Conservation (phyloP, 2,888 invertebrate species). For the Chalcosyrphus nemorum region DNA sequence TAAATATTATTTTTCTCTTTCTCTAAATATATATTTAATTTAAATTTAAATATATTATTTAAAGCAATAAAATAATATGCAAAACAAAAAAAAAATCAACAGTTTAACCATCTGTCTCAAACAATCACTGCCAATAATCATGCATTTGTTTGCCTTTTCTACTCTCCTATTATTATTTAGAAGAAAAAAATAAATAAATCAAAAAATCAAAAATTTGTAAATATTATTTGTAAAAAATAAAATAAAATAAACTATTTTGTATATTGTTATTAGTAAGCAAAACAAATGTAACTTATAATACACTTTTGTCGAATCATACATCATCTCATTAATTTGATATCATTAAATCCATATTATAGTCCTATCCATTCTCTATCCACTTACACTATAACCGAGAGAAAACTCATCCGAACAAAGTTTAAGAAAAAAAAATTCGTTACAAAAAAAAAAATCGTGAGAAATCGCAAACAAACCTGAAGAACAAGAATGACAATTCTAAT, state of each 20-base stretch:
- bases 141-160: constrained; percentile 65
- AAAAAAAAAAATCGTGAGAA: constrained; percentile 40
- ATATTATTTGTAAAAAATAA: constrained; percentile 75
- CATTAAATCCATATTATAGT: constrained; percentile 12
- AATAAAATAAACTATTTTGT: constrained; percentile 18
- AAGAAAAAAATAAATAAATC: constrained; percentile 40
- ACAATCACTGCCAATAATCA: constrained; percentile 64
- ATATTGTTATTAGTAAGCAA: constrained; percentile 28
- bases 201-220: constrained; percentile 34
- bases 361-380: constrained; percentile 36
- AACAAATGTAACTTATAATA: constrained; percentile 3
- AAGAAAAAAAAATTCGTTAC: constrained; percentile 62
- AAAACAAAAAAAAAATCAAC: constrained; percentile 16
- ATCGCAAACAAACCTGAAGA: constrained; percentile 64
- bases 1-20: not conserved
- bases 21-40: not conserved
- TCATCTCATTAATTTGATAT: constrained; percentile 40
- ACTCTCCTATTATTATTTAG: constrained; percentile 30
- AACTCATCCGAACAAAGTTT: constrained; percentile 64
- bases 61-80: constrained; percentile 48
- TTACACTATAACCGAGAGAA: constrained; percentile 60
- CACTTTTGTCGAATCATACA: constrained; percentile 68
- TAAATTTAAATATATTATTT: not conserved
- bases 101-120: constrained; percentile 26
- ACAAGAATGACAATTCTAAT: constrained; percentile 65